Conservation (phyloP, 2,888 invertebrate species). For the Chaetoderma sp. region DNA sequence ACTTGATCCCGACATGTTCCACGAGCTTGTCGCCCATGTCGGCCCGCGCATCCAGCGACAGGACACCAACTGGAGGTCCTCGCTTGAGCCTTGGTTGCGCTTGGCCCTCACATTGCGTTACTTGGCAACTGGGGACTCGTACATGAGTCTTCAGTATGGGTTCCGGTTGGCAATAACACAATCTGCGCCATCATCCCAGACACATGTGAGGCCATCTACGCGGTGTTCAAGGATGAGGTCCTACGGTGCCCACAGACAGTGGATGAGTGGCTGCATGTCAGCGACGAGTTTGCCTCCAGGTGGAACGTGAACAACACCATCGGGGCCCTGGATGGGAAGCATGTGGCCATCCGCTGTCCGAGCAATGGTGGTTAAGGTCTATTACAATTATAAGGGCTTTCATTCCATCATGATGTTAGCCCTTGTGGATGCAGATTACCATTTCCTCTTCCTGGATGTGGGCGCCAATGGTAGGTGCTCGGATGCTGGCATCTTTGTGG, state of each 20-base stretch:
- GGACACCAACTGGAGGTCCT: neutral
- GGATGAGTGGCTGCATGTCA: conserved; percentile 14
- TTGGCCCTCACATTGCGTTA: conserved; percentile 25
- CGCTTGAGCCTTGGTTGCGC: conserved; percentile 16
- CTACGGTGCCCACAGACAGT: conserved; percentile 1
- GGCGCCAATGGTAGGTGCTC: neutral
- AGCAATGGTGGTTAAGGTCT: neutral
- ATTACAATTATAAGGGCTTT: conserved; percentile 15
- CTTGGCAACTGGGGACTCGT: conserved; percentile 23
- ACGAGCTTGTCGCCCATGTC: conserved; percentile 1
- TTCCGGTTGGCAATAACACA: conserved; percentile 24
- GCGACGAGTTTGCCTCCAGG: neutral
- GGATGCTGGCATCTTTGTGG: conserved; percentile 4
- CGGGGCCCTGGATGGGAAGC: conserved; percentile 16
- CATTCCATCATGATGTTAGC: conserved; percentile 9
- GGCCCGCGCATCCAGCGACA: neutral
- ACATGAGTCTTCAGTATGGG: conserved; percentile 11
- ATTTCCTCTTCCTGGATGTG: conserved; percentile 1
- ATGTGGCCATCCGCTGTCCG: conserved; percentile 28
- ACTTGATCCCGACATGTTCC: no score
- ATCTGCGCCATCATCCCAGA: conserved; percentile 10
- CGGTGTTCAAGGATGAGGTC: conserved; percentile 10
- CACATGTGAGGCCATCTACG: conserved; percentile 22
- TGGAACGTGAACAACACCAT: conserved; percentile 9
- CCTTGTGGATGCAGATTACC: neutral